Conservation (phyloP, 1,140 invertebrate species). For the Reticulitermes speratus region DNA sequence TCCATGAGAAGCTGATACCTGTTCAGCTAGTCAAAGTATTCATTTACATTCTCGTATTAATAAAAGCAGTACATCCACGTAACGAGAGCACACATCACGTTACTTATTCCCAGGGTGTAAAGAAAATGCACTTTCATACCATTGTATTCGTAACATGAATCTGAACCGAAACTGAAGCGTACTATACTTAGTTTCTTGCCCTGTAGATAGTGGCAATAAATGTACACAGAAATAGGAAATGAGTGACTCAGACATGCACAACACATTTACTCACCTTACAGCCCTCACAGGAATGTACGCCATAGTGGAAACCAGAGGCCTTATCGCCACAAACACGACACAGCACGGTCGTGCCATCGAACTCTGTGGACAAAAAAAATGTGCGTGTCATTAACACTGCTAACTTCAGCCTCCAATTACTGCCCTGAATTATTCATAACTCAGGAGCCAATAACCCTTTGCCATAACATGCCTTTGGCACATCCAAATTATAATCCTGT, state of each 20-base stretch:
- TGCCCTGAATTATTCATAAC: background rate
- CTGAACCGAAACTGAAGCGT: too few species aligned
- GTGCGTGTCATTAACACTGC: constrained; percentile 38
- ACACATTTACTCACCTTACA: constrained; percentile 83
- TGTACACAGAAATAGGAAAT: background rate
- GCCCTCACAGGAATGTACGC: constrained; percentile 98
- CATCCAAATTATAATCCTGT: background rate
- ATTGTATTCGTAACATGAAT: too few species aligned
- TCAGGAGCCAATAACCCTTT: background rate
- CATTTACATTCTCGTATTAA: too few species aligned
- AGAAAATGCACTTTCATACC: too few species aligned
- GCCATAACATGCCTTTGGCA: background rate
- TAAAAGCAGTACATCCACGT: too few species aligned
- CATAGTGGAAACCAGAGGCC: constrained; percentile 98
- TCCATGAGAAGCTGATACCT: too few species aligned
- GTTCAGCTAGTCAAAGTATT: too few species aligned
- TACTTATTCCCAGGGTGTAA: too few species aligned
- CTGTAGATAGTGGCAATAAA: background rate
- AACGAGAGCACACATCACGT: too few species aligned
- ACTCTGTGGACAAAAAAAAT: constrained; percentile 77
- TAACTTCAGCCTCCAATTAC: background rate
- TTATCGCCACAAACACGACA: constrained; percentile 99
- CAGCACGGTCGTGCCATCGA: constrained; percentile 95
- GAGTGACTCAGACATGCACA: background rate
- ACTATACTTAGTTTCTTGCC: background rate